Base-by-base conservation (phyloP, 1,140 invertebrate genomes). In the Mactra quadrangularis region DNA sequence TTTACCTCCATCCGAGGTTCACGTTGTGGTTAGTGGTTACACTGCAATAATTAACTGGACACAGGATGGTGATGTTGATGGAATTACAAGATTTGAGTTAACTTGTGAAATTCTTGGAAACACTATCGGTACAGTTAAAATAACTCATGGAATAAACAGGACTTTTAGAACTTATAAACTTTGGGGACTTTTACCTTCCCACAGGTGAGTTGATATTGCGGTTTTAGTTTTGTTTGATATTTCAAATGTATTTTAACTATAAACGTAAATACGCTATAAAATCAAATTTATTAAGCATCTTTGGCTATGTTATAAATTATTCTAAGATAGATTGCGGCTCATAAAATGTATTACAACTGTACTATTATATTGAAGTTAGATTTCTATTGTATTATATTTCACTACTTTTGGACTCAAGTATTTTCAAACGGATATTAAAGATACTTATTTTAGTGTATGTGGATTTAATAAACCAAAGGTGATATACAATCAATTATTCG, bases 71-170 rank as follows among this genome's bases (percentile, higher is more conserved):
- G 52, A 74, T 57, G 3, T 38, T 13, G 45, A 27, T 17, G 1
- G 13, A 27, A 59, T 74, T 15, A 45, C 31, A 3, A 11, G 71
- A 59, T 74, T 74, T 45, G 71, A 74, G 59, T 33, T 74, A 13
- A 59, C 55, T 3, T 74, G 41, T 45, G 71, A 74, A 47, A n/a
- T 57, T 25, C 17, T 74, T 22, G 71, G 29, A 74, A 19, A 47
- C 15, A 45, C 31, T 57, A 41, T 68, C 0, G 71, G 53, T 22
- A 55, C 71, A 15, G 52, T 59, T 17, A 59, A n/a, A 33, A 45
- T 74, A 15, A 74, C 71, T 11, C 55, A 74, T 74, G 71, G 71
- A 25, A 57, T 74, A 74, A 74, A 47, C 35, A 47, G 71, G 25
- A 22, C 59, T 29, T 53, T 57, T 15, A 57, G 71, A 27, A 74